phyloP scores from a whole-genome alignment of 92 coral and sea anemone genomes.

The Zoanthus sansibaricus region DNA sequence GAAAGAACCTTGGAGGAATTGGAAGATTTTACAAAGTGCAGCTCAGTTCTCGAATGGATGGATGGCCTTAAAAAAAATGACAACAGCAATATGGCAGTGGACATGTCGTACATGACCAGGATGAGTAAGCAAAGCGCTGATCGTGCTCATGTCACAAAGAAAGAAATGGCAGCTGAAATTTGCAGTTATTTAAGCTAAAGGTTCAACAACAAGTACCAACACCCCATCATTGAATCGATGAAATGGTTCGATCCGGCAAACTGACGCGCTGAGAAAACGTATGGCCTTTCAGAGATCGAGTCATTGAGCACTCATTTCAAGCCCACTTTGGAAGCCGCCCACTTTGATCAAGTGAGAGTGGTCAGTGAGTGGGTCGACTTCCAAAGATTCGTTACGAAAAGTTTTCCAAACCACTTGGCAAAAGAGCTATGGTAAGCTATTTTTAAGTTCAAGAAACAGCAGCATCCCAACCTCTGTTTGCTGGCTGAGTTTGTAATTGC shows the following conservation, averaged over 20 bases:
- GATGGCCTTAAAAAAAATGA: slow-evolving; percentile 25
- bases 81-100: slow-evolving; percentile 12
- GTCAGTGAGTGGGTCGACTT: too few relatives aligned
- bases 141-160: slow-evolving; percentile 21
- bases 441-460: too few relatives aligned
- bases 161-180: slow-evolving; percentile 10
- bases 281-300: neutral
- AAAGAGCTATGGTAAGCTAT: too few relatives aligned
- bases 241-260: neutral
- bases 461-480: too few relatives aligned
- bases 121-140: neutral
- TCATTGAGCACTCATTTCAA: neutral
- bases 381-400: too few relatives aligned
- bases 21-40: neutral
- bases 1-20: slow-evolving; percentile 40
- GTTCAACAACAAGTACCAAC: neutral
- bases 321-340: slow-evolving; percentile 18
- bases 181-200: neutral
- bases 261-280: neutral
- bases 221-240: neutral
- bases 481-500: too few relatives aligned
- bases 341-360: slow-evolving; percentile 21
- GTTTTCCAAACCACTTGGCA: too few relatives aligned
- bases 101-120: slow-evolving; percentile 17
- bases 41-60: slow-evolving; percentile 3